Percentiles rank a stretch among this genome's conserved stretches.
Conservation (phyloP, 2,797 vertebrate genomes). For the Anguilla obscura region DNA sequence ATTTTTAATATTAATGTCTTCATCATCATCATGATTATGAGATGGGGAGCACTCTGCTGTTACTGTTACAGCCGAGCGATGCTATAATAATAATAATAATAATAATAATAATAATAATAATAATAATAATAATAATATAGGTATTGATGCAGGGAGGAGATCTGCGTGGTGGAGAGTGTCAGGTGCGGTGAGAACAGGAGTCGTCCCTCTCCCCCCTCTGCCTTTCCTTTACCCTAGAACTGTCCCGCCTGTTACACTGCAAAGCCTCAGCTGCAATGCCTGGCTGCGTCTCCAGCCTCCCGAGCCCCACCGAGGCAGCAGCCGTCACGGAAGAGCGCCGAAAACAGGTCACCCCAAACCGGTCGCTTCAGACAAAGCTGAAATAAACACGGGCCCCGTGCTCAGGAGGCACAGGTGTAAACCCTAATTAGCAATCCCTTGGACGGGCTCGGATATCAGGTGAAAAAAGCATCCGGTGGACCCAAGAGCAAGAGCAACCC, state of each 20-base stretch:
- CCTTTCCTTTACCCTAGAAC: not conserved
- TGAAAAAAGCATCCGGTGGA: not conserved
- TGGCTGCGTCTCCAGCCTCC: constrained; percentile 17
- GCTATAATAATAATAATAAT: too few relatives aligned
- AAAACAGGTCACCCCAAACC: not conserved
- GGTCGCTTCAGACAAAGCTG: not conserved
- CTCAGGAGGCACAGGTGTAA: not conserved
- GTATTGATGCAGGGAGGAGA: too few relatives aligned
- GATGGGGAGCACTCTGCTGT: too few relatives aligned
- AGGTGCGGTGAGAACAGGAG: not conserved
- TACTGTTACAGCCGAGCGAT: too few relatives aligned
- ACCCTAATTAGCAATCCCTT: not conserved
- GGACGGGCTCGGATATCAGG: not conserved
- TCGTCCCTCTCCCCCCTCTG: not conserved
- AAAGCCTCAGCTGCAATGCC: constrained; percentile 21
- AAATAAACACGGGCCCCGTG: not conserved
- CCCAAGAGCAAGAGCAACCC: not conserved
- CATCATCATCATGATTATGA: too few relatives aligned
- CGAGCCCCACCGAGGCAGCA: not conserved
- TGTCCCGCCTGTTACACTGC: constrained; percentile 11
- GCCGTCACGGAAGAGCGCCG: not conserved
- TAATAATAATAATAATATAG: too few relatives aligned
- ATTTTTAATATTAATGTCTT: too few relatives aligned
- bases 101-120: too few relatives aligned
- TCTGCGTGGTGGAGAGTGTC: not conserved